Conservation (phyloP, 2,113 vertebrate genomes). For the Prolemur simus region DNA sequence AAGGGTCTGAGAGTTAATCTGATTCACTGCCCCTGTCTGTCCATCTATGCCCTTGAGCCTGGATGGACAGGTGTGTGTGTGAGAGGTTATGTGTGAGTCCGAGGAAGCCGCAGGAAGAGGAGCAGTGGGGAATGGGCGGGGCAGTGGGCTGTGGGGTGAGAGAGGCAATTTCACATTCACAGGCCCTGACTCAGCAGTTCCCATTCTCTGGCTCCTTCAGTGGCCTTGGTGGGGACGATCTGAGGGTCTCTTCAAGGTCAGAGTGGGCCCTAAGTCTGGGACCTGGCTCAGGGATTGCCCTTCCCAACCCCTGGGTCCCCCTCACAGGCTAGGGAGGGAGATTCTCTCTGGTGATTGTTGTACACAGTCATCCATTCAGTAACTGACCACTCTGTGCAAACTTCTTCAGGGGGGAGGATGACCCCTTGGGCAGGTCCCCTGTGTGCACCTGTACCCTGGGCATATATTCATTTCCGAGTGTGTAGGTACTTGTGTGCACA, state of each 20-base stretch:
- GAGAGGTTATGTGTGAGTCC: neutral
- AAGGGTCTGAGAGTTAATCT: neutral
- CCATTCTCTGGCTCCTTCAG: slow-evolving; percentile 26
- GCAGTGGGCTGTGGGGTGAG: slow-evolving; percentile 56
- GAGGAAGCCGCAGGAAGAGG: neutral
- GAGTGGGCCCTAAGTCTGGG: neutral
- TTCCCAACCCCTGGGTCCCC: neutral
- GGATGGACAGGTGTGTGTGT: neutral
- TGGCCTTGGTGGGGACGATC: neutral
- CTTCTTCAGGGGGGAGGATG: neutral
- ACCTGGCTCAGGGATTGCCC: neutral
- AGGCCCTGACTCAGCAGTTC: slow-evolving; percentile 74
- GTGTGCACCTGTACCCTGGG: neutral
- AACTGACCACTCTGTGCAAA: neutral
- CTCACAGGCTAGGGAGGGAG: neutral
- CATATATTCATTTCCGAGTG: neutral
- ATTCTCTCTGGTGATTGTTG: too few species aligned
- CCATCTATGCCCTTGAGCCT: neutral
- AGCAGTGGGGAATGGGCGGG: neutral
- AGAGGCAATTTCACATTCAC: neutral
- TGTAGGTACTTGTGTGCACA: neutral
- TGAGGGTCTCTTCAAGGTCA: slow-evolving; percentile 68
- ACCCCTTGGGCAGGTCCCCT: neutral
- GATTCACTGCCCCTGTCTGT: neutral
- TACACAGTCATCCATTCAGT: neutral